phyloP scores from a whole-genome alignment of 2,888 invertebrate genomes.

The Apeira syringaria region DNA sequence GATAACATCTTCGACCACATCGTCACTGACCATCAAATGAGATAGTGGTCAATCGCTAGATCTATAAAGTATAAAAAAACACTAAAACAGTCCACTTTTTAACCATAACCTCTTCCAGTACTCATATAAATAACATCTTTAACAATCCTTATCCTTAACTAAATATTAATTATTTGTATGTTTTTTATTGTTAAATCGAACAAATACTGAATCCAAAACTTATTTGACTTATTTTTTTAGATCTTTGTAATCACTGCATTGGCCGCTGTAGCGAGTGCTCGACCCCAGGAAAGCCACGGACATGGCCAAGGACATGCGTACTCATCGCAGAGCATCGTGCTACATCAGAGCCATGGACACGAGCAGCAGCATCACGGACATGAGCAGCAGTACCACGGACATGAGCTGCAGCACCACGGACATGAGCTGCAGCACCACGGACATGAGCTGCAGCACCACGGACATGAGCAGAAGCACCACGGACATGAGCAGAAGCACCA shows the following conservation, averaged over 20 bases:
- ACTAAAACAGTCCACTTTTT: too few relatives aligned
- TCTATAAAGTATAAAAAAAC: too few relatives aligned
- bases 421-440: conserved; percentile 7
- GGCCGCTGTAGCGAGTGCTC: conserved; percentile 4
- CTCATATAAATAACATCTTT: too few relatives aligned
- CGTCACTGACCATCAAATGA: too few relatives aligned
- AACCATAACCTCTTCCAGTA: too few relatives aligned
- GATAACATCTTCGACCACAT: too few relatives aligned
- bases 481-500: conserved; percentile 3
- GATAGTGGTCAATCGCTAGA: too few relatives aligned
- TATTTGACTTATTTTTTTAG: too few relatives aligned
- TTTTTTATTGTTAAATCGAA: neutral
- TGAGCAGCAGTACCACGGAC: conserved; percentile 2
- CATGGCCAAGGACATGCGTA: conserved; percentile 28
- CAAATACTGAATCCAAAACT: neutral
- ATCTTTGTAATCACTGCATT: conserved; percentile 9
- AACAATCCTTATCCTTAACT: too few relatives aligned
- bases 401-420: neutral
- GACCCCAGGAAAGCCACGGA: conserved; percentile 9
- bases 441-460: conserved; percentile 25
- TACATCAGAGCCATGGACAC: conserved; percentile 45
- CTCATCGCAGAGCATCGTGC: conserved; percentile 49
- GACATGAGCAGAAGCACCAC: conserved; percentile 25
- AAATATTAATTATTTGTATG: too few relatives aligned
- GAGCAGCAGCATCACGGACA: conserved; percentile 15